A percentile compares a stretch with the other conserved stretches of the same genome.
These are phyloP conservation scores for Drosophila murphyi DNA, from an alignment of 1,140 invertebrate species.

Conservation along the genomic window DNA sequence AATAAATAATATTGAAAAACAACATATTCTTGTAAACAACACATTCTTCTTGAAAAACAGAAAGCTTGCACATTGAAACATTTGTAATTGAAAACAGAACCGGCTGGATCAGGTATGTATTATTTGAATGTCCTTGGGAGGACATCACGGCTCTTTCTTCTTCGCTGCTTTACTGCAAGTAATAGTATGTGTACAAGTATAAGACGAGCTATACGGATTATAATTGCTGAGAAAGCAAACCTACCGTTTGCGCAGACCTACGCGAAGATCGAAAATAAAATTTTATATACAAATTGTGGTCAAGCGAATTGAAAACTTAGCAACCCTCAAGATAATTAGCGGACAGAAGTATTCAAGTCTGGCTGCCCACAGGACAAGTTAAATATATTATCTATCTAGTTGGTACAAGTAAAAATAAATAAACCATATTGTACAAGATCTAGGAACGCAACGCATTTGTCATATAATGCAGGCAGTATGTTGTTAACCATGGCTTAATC, in stretches of 20 bases:
- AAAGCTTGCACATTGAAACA: neutral
- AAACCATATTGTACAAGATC: no score
- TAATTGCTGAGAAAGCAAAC: neutral
- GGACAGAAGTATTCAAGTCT: no score
- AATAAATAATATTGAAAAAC: neutral
- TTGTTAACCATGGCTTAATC: no score
- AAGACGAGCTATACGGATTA: neutral
- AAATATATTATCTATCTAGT: no score
- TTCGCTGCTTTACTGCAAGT: constrained; percentile 23
- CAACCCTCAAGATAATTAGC: no score
- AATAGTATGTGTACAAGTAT: constrained; percentile 17
- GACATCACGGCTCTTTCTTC: constrained; percentile 2
- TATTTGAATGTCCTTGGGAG: neutral
- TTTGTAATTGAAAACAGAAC: neutral
- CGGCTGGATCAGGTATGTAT: neutral
- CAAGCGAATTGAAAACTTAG: neutral
- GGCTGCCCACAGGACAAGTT: no score
- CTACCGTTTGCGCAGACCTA: constrained; percentile 16
- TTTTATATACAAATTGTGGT: constrained; percentile 1
- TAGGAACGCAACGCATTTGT: no score
- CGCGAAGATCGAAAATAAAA: neutral
- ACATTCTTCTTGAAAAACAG: neutral
- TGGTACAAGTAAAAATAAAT: no score
- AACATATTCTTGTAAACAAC: neutral
- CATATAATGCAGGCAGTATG: no score